phyloP scores from a whole-genome alignment of 2,113 vertebrate species.

The Camelus bactrianus region DNA sequence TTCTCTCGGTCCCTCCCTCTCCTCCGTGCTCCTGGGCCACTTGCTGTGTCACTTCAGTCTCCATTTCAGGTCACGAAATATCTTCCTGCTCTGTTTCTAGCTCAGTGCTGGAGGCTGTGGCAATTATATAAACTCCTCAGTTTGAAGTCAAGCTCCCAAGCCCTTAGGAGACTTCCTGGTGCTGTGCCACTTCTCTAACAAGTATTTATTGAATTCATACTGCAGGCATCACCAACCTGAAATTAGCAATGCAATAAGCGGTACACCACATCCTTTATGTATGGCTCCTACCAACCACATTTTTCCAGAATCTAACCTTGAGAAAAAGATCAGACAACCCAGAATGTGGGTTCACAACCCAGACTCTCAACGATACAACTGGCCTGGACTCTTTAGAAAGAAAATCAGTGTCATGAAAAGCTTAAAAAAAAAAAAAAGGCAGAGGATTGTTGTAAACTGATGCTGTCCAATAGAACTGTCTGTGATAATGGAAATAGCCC shows the following conservation, averaged over 20 bases:
- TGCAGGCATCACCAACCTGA: background rate
- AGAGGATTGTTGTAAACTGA: background rate
- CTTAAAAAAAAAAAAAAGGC: background rate
- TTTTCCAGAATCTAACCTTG: conserved; percentile 27
- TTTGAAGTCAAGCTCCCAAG: conserved; percentile 6
- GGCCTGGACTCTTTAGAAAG: background rate
- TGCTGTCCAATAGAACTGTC: background rate
- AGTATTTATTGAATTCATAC: background rate
- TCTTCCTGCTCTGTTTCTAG: background rate
- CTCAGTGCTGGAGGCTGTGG: background rate
- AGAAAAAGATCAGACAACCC: conserved; percentile 15
- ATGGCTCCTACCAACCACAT: background rate
- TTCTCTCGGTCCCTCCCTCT: background rate
- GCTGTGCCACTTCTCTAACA: background rate
- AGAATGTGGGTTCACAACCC: background rate
- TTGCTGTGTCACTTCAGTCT: background rate
- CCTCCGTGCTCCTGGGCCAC: background rate
- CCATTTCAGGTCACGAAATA: background rate
- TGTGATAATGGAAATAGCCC: background rate
- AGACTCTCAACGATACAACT: background rate
- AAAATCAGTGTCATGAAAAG: background rate
- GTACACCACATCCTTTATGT: background rate
- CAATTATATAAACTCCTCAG: background rate
- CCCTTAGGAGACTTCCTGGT: background rate
- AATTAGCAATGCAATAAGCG: background rate